phyloP scores from a whole-genome alignment of 2,888 invertebrate species.

The Temnothorax unifasciatus region DNA sequence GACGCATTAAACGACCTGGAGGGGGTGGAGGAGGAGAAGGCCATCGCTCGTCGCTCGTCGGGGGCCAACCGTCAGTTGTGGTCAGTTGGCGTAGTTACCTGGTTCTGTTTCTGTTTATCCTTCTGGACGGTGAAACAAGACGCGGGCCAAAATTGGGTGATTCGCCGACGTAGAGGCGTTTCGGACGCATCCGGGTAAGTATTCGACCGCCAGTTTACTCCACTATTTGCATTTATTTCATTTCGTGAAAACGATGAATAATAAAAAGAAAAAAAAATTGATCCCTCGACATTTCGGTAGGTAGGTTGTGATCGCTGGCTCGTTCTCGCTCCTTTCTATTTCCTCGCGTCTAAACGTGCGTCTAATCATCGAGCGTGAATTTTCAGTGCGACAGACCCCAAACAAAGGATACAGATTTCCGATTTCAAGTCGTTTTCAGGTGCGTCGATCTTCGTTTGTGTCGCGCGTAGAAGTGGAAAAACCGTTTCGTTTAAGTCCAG shows the following conservation, averaged over 20 bases:
- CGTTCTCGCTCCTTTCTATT: background rate
- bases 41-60: slow-evolving; percentile 78
- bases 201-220: background rate
- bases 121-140: slow-evolving; percentile 72
- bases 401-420: no score
- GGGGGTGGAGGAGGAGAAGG: slow-evolving; percentile 50
- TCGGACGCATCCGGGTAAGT: slow-evolving; percentile 85
- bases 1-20: background rate
- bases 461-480: background rate
- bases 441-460: background rate
- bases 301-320: background rate
- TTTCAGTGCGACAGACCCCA: background rate
- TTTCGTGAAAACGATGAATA: slow-evolving; percentile 59
- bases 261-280: background rate
- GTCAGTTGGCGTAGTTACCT: slow-evolving; percentile 76
- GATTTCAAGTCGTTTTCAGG: background rate
- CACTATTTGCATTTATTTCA: background rate
- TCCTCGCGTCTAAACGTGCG: background rate
- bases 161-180: slow-evolving; percentile 78
- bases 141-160: slow-evolving; percentile 82
- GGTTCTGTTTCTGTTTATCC: slow-evolving; percentile 73
- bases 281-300: background rate
- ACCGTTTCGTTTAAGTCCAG: background rate
- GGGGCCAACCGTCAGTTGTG: slow-evolving; percentile 80
- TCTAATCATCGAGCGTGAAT: background rate